Base-by-base conservation (phyloP, 2,888 invertebrate genomes). In the Acronicta psi region DNA sequence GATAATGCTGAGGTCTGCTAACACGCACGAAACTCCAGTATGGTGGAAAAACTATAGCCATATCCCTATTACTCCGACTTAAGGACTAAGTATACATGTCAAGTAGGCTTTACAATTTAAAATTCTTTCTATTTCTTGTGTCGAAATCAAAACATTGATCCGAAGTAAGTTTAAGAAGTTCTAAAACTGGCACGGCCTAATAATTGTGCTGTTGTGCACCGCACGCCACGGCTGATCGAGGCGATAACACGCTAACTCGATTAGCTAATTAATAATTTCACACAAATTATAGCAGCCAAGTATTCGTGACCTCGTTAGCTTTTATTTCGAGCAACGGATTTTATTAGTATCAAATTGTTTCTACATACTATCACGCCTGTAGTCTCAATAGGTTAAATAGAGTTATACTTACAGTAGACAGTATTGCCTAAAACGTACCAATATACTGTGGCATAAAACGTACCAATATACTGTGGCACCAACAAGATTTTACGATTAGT, bases 191-290 rank as follows among this genome's bases (percentile, higher is more conserved):
- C 5, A 29, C 46, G 51, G 43, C 51, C 41, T 42, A 46, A 25
- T 47, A 56, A 46, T 63, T 18, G 57, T 54, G 51, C 57, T 54
- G 44, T 51, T 23, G 54, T 23, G 51, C 57, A 58, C 68, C 66
- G 40, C 66, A 66, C 66, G 65, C 65, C 17, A 65, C 23, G 50
- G 41, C 41, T 61, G 81, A 86, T 84, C 51, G 17, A 40, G 56
- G 16, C 68, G 87, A 87, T 87, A 84, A 73, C 59, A 58, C 67
- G 18, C 53, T 83, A 82, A 86, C 82, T 81, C 80, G 86, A 89
- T 87, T 86, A 85, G 77, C 82, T 88, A 90, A 90, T 91, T 90
- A 89, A 83, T 87, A 89, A 90, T 91, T 90, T 90, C 88, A 91
- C 90, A 91, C 89, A 90, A 91, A 90, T 90, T 90, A 89, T 84